Base-by-base conservation (phyloP, 2,888 invertebrate genomes). In the Limenitis camilla region DNA sequence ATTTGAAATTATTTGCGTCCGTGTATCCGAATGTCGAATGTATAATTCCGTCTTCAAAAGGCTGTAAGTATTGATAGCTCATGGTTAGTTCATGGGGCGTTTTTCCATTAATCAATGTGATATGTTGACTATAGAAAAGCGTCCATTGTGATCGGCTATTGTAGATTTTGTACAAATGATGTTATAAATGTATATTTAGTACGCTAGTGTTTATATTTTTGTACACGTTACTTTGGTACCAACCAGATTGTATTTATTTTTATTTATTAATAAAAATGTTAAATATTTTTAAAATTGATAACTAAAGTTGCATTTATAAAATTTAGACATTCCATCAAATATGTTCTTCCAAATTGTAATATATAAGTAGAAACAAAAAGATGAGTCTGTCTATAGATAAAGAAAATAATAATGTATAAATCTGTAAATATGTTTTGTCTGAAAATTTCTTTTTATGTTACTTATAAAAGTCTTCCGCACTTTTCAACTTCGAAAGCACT, bases 161-260 rank as follows among this genome's bases (percentile, higher is more conserved):
- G 39, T 45, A 42, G 44, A 42, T 10, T 48, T 42, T 40, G 47
- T 51, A 51, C 42, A 46, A 39, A 28, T 47, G 10, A 47, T 31
- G 40, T 43, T 31, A 33, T 29, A 28, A 7, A 35, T 35, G 11
- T 8, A 33, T 29, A 40, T 32, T 33, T 40, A 45, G 49, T 53
- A 39, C 46, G 58, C 58, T 58, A 58, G 52, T 32, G 40, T 45
- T 52, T 52, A 46, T 50, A 50, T 32, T 51, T 52, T 53, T 56
- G 39, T 53, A 51, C 38, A 28, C 29, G 38, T 50, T 44, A 42
- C 40, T 41, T 49, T 56, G 40, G 27, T 47, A 53, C 36, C 40
- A 39, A 44, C 39, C 11, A 36, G 36, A 47, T 50, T 55, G 30
- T 51, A 44, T 11, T 47, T 46, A 32, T 54, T 42, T 42, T 27